Conservation (phyloP, 2,113 vertebrate genomes). For the Andinoacara biseriatus region DNA sequence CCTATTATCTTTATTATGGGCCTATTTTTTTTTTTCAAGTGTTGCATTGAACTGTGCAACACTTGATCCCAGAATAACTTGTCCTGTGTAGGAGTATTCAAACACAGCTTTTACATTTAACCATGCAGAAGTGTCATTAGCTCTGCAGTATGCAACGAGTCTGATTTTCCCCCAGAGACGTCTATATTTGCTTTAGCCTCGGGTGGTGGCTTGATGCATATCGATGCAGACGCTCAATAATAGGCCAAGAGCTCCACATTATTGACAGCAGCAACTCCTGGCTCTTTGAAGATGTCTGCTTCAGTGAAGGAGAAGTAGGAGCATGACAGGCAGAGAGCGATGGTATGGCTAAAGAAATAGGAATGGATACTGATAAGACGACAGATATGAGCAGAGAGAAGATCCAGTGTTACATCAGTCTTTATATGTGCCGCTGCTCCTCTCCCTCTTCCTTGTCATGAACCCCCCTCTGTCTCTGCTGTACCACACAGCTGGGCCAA, state of each 20-base stretch:
- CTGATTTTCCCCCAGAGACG: background rate
- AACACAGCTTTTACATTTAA: conserved; percentile 12
- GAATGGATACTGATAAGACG: conserved; percentile 13
- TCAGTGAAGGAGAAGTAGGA: conserved; percentile 7
- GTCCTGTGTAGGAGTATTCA: conserved; percentile 16
- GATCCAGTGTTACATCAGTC: conserved; percentile 26
- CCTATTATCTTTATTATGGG: background rate
- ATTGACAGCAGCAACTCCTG: conserved; percentile 49
- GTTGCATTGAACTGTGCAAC: background rate
- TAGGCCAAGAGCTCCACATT: conserved; percentile 27
- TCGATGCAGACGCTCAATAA: conserved; percentile 65
- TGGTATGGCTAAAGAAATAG: background rate
- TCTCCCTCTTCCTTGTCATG: background rate
- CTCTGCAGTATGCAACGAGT: background rate
- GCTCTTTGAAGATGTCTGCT: conserved; percentile 17
- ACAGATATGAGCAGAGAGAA: conserved; percentile 14
- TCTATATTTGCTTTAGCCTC: conserved; percentile 59
- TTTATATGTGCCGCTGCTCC: background rate
- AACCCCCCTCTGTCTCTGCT: background rate
- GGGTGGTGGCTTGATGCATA: conserved; percentile 58
- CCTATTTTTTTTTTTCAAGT: background rate
- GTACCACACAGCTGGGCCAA: conserved; percentile 9
- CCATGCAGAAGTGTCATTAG: conserved; percentile 13
- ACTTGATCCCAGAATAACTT: background rate
- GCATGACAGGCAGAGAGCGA: background rate